Conservation (phyloP, 2,888 invertebrate species). For the Meiosimyza decipiens region DNA sequence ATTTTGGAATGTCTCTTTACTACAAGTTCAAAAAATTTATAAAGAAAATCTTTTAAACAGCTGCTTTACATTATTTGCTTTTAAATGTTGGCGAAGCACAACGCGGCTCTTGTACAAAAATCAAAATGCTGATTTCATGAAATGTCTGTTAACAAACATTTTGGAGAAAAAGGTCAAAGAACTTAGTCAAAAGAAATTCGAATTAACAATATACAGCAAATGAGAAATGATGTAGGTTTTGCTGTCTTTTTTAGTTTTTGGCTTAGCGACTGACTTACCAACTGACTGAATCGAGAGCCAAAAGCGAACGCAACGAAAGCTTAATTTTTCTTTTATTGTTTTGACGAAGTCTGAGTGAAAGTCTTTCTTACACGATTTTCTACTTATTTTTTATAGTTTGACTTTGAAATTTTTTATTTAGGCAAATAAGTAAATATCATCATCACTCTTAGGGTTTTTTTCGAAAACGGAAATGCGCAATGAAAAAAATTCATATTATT, state of each 20-base stretch:
- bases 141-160: neutral
- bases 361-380: constrained; percentile 24
- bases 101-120: too few relatives aligned
- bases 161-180: constrained; percentile 11
- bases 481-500: too few relatives aligned
- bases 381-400: constrained; percentile 13
- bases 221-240: neutral
- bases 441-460: neutral
- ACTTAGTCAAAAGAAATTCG: constrained; percentile 21
- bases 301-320: neutral
- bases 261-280: neutral
- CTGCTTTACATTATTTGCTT: too few relatives aligned
- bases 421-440: neutral
- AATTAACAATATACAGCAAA: constrained; percentile 5
- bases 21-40: neutral
- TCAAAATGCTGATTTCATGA: neutral
- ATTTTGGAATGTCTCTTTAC: neutral
- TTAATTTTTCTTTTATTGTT: constrained; percentile 18
- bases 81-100: too few relatives aligned
- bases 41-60: too few relatives aligned
- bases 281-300: neutral
- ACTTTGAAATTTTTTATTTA: constrained; percentile 18
- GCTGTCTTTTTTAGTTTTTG: neutral
- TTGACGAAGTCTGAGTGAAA: constrained; percentile 25
- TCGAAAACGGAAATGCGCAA: neutral